phyloP scores from a whole-genome alignment of 2,888 invertebrate genomes.

The Oscheius onirici region DNA sequence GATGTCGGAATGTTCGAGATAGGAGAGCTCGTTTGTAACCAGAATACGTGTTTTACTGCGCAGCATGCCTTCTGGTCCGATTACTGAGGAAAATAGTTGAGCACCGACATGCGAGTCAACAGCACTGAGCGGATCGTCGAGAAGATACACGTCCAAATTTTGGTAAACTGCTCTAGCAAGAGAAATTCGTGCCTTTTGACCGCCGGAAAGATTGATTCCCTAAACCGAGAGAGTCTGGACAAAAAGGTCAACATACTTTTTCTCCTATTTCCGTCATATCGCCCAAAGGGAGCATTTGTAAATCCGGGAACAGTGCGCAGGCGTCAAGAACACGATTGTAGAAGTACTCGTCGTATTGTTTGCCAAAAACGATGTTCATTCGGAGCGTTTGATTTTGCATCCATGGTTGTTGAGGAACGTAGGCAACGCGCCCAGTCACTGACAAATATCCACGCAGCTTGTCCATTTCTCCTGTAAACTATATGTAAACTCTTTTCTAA shows the following conservation, averaged over 20 bases:
- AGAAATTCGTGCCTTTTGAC: conserved; percentile 80
- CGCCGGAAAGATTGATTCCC: conserved; percentile 71
- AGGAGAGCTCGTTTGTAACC: conserved; percentile 94
- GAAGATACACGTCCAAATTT: conserved; percentile 87
- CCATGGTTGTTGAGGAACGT: conserved; percentile 96
- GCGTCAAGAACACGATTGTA: conserved; percentile 68
- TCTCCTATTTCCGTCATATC: conserved; percentile 70
- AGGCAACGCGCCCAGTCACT: conserved; percentile 78
- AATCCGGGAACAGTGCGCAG: conserved; percentile 64
- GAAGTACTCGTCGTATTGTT: conserved; percentile 65
- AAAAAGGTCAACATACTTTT: conserved; percentile 45
- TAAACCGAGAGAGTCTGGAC: conserved; percentile 23
- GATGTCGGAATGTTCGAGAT: conserved; percentile 87
- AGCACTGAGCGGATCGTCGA: conserved; percentile 94
- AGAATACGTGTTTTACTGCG: conserved; percentile 82
- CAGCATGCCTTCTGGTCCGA: conserved; percentile 70
- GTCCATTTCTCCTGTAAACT: conserved; percentile 77
- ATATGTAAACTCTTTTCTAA: background rate
- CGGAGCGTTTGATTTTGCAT: conserved; percentile 94
- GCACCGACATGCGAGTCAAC: conserved; percentile 97
- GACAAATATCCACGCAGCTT: conserved; percentile 58
- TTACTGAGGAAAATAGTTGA: conserved; percentile 73
- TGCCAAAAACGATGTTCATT: conserved; percentile 87
- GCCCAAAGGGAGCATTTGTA: conserved; percentile 61
- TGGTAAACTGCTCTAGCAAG: conserved; percentile 90